Base-by-base conservation (phyloP, 2,113 vertebrate species). In the Toxotes chatareus region DNA sequence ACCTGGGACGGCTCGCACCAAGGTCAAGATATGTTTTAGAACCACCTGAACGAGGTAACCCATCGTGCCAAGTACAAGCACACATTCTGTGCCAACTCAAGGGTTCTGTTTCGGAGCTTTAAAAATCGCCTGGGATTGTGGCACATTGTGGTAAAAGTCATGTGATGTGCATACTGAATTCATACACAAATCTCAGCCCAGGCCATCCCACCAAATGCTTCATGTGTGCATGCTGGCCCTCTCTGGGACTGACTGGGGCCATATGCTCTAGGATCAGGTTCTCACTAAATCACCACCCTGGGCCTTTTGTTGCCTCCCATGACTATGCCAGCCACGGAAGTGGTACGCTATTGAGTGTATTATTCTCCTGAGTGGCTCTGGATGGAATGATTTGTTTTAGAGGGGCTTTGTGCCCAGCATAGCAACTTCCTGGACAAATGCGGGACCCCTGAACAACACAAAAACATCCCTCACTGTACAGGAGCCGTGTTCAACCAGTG, bases 181-280 rank as follows among this genome's bases (percentile, higher is more conserved):
- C 36, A 5, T 36, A 6, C 27, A 36, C 36, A 36, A 47, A 4
- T 14, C 1, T 44, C 19, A 7, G 17, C 4, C 17, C n/a, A 21
- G 51, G 21, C 38, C 65, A 44, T 56, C 69, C 67, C 3, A 16
- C 57, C 56, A n/a, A 68, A 51, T 4, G 17, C 73, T 60, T 49
- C 53, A 63, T 63, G 36, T 65, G 71, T 49, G 57, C 61, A 76
- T 51, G 23, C 75, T 73, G 78, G 60, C 12, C 82, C 81, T 42
- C 32, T 40, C 34, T 32, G 31, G 53, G 36, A 10, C 69, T 67
- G 85, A 84, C 57, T 19, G 78, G 69, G 68, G 69, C 46, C 86
- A 90, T 85, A 84, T 87, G 89, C 76, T 91, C 23, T 38, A 66
- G 86, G 87, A 88, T 86, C 87, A 89, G 78, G 79, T 89, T 93